Evolutionary conservation across 2,113 vertebrate genomes (phyloP), one percentile per base, ranked within the genome.

Genomic region (Anguilla japonica): DNA sequence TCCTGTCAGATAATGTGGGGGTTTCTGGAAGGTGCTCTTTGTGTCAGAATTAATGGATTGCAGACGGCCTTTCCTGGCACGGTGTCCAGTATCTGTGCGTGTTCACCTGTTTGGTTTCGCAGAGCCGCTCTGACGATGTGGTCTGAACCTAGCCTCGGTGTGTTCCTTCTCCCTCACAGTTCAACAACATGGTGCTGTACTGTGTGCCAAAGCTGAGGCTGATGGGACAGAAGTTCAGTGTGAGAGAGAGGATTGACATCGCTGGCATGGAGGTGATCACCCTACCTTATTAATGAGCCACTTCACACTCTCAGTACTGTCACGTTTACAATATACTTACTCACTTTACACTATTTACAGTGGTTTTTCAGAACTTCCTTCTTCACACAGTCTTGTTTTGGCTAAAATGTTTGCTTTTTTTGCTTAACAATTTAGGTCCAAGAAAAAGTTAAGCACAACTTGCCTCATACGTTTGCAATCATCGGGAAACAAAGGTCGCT

Each of bases 211-310:
- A 98, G 89, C 95, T 99, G 87, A 92, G 98, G 87, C 95, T 99
- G 86, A 99, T 98, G 87, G 98, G 98, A 79, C 98, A 99, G 94
- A 99, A 99, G 93, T 99, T 99, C 94, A 99, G 98, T 0, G 98
- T 99, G 88, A 95, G 98, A 84, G 98, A 98, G 92, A 96, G 97
- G 94, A 98, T 99, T 83, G 97, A 99, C 93, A 97, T 99, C 63
- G 97, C 97, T 1, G 98, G 96, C 91, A 95, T 99, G 92, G 97
- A 98, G 98, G 98, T 99, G 89, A 40, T 46, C 43, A 46, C 43
- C 43, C 43, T 46, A 3, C 43, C 43, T 8, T 46, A 4, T 46
- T 46, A 46, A 46, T 46, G 4, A 8, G 5, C 5, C 29, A 7
- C 71, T 26, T 78, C 71, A n/a, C 2, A n/a, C 71, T 89, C 75